phyloP scores from a whole-genome alignment of 1,140 invertebrate genomes.

The Aphelinus certus region DNA sequence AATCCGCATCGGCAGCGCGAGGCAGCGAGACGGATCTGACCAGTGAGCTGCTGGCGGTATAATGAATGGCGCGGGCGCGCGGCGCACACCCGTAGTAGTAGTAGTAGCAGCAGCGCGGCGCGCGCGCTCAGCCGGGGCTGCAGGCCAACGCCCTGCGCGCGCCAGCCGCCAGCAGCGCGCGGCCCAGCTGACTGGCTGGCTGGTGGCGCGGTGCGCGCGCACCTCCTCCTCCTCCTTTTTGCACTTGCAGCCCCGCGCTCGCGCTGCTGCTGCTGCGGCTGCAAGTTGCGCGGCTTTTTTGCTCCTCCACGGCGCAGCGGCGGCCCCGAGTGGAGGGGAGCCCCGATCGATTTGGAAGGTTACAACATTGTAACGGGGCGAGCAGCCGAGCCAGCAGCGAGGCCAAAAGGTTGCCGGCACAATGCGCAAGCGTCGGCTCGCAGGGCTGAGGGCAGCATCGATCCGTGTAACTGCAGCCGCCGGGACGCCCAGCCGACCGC shows the following conservation, averaged over 20 bases:
- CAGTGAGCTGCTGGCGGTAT: not conserved
- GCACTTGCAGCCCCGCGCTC: not conserved
- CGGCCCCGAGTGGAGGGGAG: not conserved
- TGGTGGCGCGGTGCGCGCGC: conserved; percentile 24
- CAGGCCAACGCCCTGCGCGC: conserved; percentile 56
- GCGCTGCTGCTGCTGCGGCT: not conserved
- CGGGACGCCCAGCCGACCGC: not conserved
- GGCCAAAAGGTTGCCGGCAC: not conserved
- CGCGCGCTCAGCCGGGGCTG: not conserved
- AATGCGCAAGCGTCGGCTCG: conserved; percentile 20
- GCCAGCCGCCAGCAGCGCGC: conserved; percentile 51
- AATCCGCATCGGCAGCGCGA: not conserved
- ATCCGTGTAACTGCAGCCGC: conserved; percentile 35
- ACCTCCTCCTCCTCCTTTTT: conserved; percentile 24
- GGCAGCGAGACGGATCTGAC: not conserved
- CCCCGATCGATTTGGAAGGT: conserved; percentile 18
- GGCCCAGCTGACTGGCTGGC: conserved; percentile 39
- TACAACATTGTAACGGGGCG: conserved; percentile 17
- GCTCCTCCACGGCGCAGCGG: not conserved
- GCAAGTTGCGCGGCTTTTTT: not conserved
- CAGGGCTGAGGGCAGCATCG: conserved; percentile 6
- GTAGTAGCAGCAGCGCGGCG: not conserved
- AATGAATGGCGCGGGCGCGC: conserved; percentile 4
- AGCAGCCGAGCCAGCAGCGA: not conserved
- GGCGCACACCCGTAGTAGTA: not conserved